These are phyloP conservation scores for Ondatra zibethicus DNA, from an alignment of 2,113 vertebrate genomes.

Conservation along the genomic window DNA sequence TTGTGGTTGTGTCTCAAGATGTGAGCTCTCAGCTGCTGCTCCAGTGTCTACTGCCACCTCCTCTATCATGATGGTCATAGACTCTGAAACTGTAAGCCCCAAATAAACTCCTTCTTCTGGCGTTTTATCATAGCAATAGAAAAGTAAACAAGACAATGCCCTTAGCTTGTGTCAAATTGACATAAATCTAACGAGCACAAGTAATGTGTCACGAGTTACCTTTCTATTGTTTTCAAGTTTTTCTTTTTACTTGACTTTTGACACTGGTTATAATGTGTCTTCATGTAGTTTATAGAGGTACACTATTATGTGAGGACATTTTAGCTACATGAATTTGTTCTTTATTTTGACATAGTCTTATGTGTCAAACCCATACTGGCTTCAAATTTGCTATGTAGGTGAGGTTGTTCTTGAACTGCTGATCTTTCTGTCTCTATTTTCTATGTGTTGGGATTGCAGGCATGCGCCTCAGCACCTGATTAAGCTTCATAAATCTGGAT, in stretches of 20 bases:
- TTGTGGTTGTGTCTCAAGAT: neutral
- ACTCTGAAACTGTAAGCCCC: neutral
- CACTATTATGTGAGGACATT: neutral
- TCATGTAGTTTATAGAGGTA: neutral
- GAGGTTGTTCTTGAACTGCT: neutral
- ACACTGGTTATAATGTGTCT: neutral
- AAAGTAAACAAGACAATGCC: neutral
- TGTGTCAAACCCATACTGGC: no score
- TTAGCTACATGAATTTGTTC: no score
- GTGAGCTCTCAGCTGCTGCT: neutral
- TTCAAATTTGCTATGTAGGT: neutral
- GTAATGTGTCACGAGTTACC: neutral
- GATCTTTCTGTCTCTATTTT: neutral
- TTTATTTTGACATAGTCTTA: no score
- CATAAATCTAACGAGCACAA: neutral
- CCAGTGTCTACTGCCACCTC: neutral
- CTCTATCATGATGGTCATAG: neutral
- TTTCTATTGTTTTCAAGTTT: neutral
- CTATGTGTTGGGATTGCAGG: neutral
- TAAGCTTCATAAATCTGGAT: neutral
- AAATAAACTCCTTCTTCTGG: neutral
- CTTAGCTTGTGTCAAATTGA: neutral
- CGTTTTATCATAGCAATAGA: neutral
- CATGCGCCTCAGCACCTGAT: neutral
- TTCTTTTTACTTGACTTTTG: neutral